These are phyloP conservation scores for Diploptera punctata DNA, from an alignment of 2,888 invertebrate genomes.

Conservation along the genomic window DNA sequence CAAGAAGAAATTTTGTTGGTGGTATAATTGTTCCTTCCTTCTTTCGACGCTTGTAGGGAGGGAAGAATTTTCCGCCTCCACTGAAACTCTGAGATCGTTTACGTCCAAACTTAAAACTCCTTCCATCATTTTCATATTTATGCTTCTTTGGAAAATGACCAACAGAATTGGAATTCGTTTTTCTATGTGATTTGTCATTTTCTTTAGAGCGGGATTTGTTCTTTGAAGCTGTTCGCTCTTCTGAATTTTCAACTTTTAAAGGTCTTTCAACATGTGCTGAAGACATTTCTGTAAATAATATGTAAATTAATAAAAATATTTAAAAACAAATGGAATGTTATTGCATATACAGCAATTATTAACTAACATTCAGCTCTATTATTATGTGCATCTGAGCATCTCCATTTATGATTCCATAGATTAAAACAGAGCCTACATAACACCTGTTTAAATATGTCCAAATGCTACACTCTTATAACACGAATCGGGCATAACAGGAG, in stretches of 20 bases:
- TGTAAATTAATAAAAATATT: too few relatives aligned
- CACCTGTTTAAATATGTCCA: neutral
- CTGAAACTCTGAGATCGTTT: constrained; percentile 74
- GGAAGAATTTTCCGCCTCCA: constrained; percentile 72
- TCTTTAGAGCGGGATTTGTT: constrained; percentile 29
- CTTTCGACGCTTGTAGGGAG: constrained; percentile 75
- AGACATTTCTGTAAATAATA: too few relatives aligned
- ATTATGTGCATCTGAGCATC: too few relatives aligned
- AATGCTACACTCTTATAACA: neutral
- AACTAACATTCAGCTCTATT: too few relatives aligned
- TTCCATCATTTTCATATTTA: constrained; percentile 54
- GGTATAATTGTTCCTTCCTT: constrained; percentile 72
- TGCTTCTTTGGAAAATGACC: constrained; percentile 48
- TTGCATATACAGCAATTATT: too few relatives aligned
- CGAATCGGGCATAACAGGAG: neutral
- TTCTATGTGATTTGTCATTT: constrained; percentile 31
- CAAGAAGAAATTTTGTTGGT: constrained; percentile 91
- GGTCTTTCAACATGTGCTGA: constrained; percentile 56
- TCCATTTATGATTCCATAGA: neutral
- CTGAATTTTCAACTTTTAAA: constrained; percentile 50
- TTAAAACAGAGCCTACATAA: neutral
- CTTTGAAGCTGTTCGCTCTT: constrained; percentile 30
- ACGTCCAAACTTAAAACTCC: constrained; percentile 55
- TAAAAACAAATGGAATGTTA: too few relatives aligned
- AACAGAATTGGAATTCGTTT: constrained; percentile 39